Percentiles rank a stretch among this genome's conserved stretches.
Evolutionary conservation across 2,888 invertebrate species (phyloP).

Genomic region (Heliothis peltigera): DNA sequence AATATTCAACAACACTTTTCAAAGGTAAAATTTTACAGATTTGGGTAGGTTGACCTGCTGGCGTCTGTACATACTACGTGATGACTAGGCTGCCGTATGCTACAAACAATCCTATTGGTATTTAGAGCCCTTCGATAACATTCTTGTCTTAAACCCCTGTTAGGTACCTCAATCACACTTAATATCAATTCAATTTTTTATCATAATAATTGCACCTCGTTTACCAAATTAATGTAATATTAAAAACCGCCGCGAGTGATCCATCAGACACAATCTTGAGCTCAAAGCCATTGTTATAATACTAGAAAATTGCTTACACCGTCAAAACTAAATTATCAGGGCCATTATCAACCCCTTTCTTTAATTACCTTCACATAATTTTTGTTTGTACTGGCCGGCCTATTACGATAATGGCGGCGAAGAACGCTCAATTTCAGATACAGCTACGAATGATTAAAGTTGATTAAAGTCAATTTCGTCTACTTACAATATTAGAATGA

Average conservation of each 20-base stretch:
- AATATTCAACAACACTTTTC: too few species aligned
- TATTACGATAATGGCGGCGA: constrained; percentile 83
- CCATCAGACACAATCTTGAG: constrained; percentile 78
- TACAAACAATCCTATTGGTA: too few species aligned
- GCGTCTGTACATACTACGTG: too few species aligned
- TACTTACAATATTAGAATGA: constrained; percentile 78
- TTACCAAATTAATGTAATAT: constrained; percentile 66
- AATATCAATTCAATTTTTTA: constrained; percentile 38
- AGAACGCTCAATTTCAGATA: constrained; percentile 79
- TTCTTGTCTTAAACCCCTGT: constrained; percentile 7
- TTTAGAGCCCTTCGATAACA: neutral
- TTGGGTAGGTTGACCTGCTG: too few species aligned
- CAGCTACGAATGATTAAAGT: constrained; percentile 77
- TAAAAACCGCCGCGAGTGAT: constrained; percentile 71
- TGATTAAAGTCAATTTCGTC: constrained; percentile 84
- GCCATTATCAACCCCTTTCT: constrained; percentile 88
- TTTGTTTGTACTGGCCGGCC: constrained; percentile 84
- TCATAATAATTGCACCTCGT: constrained; percentile 54
- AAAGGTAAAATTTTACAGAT: too few species aligned
- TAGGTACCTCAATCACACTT: constrained; percentile 47
- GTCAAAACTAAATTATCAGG: constrained; percentile 82
- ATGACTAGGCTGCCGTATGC: too few species aligned
- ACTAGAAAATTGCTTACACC: constrained; percentile 84
- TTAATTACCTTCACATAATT: constrained; percentile 87
- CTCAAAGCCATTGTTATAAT: constrained; percentile 83